Conservation (phyloP, 2,797 vertebrate genomes). For the Ataeniobius toweri region DNA sequence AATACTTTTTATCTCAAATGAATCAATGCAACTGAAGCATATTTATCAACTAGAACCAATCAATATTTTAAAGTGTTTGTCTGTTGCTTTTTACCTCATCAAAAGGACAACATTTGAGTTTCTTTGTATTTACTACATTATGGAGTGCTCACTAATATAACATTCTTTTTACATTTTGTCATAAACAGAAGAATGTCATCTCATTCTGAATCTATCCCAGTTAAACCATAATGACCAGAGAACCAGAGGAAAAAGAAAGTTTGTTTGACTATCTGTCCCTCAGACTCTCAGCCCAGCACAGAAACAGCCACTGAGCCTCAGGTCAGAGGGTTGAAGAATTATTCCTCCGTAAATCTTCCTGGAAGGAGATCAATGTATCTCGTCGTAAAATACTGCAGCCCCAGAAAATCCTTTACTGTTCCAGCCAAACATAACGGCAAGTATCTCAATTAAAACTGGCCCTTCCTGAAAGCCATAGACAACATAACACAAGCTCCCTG, state of each 20-base stretch:
- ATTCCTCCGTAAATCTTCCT: slow-evolving; percentile 23
- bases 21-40: background rate
- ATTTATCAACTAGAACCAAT: background rate
- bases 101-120: too few relatives aligned
- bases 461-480: slow-evolving; percentile 59
- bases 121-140: too few relatives aligned
- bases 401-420: slow-evolving; percentile 34
- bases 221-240: background rate
- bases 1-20: background rate
- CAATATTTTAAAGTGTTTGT: background rate
- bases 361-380: slow-evolving; percentile 51
- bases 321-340: slow-evolving; percentile 13
- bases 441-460: slow-evolving; percentile 65
- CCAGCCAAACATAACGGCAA: slow-evolving; percentile 14
- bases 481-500: slow-evolving; percentile 61
- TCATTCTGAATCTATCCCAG: background rate
- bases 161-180: too few relatives aligned
- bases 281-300: too few relatives aligned
- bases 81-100: too few relatives aligned
- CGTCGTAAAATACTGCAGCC: slow-evolving; percentile 54
- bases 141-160: background rate
- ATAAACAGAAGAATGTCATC: background rate
- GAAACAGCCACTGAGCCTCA: background rate
- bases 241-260: background rate
- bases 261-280: background rate